Conservation (phyloP, 2,113 vertebrate genomes). For the Elaphurus davidianus region DNA sequence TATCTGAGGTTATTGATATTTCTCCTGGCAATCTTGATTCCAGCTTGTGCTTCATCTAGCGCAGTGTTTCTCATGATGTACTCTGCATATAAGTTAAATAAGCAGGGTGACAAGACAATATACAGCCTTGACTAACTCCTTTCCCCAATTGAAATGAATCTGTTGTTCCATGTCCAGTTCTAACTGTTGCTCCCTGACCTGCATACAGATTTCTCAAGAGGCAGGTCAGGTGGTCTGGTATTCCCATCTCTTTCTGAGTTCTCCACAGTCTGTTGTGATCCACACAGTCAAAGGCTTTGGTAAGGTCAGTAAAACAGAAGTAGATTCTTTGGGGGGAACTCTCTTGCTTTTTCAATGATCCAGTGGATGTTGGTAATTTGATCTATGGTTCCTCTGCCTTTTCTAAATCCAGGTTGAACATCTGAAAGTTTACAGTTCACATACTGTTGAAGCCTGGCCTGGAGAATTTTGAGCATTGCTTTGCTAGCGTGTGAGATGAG, state of each 20-base stretch:
- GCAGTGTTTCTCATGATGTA: background rate
- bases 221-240: background rate
- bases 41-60: background rate
- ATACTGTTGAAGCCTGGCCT: background rate
- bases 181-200: background rate
- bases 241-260: background rate
- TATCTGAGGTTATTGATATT: background rate
- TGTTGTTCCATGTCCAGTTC: background rate
- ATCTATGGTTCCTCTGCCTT: background rate
- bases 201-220: background rate
- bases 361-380: background rate
- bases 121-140: rapidly evolving
- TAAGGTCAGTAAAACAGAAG: background rate
- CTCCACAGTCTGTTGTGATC: background rate
- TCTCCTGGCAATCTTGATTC: background rate
- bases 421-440: background rate
- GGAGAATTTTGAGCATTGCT: background rate
- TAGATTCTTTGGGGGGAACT: background rate
- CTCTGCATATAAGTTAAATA: background rate
- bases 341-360: background rate
- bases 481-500: background rate
- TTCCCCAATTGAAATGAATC: background rate
- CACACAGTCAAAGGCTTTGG: background rate
- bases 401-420: background rate
- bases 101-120: background rate